Conservation (phyloP, 2,797 vertebrate species). For the Rhincodon typus region DNA sequence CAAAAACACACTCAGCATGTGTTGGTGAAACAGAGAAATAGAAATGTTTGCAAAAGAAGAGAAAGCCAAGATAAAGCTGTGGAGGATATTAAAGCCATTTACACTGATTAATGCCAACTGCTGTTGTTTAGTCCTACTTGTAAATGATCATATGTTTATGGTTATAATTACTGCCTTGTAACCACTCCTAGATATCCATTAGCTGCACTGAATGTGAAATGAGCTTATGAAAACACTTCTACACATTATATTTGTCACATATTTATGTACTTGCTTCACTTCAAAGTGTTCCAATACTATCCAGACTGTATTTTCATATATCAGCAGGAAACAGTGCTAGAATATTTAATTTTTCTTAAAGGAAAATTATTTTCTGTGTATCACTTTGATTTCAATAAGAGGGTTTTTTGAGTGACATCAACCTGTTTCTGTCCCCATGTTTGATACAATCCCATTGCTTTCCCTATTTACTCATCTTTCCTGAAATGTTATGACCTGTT, state of each 20-base stretch:
- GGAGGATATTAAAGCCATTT: not conserved
- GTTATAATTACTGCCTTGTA: conserved; percentile 3
- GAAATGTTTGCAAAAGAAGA: not conserved
- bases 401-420: not conserved
- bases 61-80: not conserved
- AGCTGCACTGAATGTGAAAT: not conserved
- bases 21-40: not conserved
- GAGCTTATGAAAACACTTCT: not conserved
- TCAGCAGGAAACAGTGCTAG: not conserved
- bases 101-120: not conserved
- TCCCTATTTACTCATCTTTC: not conserved
- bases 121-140: not conserved
- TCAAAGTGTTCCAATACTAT: not conserved
- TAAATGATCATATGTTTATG: conserved; percentile 3
- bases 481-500: not conserved
- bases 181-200: not conserved
- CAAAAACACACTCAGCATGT: no score
- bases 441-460: not conserved
- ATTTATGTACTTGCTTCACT: conserved; percentile 2
- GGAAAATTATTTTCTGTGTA: not conserved
- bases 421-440: not conserved
- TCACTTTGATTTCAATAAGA: no score
- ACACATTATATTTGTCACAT: not conserved
- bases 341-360: not conserved
- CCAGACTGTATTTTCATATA: not conserved